Evolutionary conservation across 1,140 invertebrate species (phyloP).

Genomic region (Cyphomyrmex costatus): DNA sequence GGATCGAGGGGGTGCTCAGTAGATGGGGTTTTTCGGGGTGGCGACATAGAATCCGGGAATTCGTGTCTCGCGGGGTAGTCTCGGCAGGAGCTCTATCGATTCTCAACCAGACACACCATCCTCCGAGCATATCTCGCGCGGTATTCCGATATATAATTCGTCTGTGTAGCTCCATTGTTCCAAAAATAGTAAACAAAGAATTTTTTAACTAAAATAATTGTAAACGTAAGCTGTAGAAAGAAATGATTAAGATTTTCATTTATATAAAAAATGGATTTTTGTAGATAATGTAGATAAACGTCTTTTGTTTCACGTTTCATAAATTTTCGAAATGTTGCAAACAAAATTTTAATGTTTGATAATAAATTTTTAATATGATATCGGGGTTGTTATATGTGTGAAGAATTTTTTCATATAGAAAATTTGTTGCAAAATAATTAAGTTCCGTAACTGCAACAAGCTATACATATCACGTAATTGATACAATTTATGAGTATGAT

Average conservation of each 20-base stretch:
- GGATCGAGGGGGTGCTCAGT: slow-evolving; percentile 66
- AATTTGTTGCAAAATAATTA: slow-evolving; percentile 6
- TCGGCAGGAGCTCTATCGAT: slow-evolving; percentile 79
- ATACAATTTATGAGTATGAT: slow-evolving; percentile 52
- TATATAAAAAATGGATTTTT: background rate
- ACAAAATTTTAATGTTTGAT: background rate
- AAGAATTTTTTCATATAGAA: background rate
- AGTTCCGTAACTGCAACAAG: slow-evolving; percentile 14
- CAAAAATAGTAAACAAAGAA: background rate
- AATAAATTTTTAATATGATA: slow-evolving; percentile 9
- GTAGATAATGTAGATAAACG: background rate
- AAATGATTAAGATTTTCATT: background rate
- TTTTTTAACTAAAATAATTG: slow-evolving; percentile 5
- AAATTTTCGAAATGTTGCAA: background rate
- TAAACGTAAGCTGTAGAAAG: background rate
- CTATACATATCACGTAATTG: slow-evolving; percentile 54
- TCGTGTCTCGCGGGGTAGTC: slow-evolving; percentile 79
- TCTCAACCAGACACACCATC: slow-evolving; percentile 79
- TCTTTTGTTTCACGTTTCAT: background rate
- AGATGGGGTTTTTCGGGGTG: slow-evolving; percentile 78
- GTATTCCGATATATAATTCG: slow-evolving; percentile 53
- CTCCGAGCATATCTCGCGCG: slow-evolving; percentile 68
- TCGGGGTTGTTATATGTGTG: background rate
- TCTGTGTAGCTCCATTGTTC: slow-evolving; percentile 41
- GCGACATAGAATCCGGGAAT: slow-evolving; percentile 79